Evolutionary conservation across 2,888 invertebrate species (phyloP), one percentile per base, ranked within the genome.

Genomic region (Tetragonisca angustula): DNA sequence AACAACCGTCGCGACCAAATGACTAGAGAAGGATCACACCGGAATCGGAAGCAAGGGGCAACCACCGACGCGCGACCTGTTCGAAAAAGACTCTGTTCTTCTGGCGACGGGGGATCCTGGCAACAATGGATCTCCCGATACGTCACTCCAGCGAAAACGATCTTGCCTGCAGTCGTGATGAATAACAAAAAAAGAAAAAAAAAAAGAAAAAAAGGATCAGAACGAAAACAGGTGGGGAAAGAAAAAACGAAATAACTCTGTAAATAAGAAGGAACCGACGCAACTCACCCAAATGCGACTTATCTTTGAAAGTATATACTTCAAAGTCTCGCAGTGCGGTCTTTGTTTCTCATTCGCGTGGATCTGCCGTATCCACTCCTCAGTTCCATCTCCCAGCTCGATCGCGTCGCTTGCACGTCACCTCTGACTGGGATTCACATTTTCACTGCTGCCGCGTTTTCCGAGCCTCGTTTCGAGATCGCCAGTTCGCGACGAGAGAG

Each of bases 21-120:
- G 73, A 77, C 70, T 61, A 64, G 65, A 70, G 67, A 79, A 76
- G 76, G 79, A 69, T 61, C 76, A 36, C 49, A 79, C 71, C 2
- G 24, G 65, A 62, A 84, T 76, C 49, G 13, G 62, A 73, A 78
- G 75, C 67, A 32, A 67, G 17, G 24, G 61, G 27, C 68, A 77
- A 59, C 52, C 65, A 71, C 75, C 52, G 75, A 59, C 24, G 68
- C n/a, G 32, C 61, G 32, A 76, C 54, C 61, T 62, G 69, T 71
- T 65, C 50, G 2, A 9, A 43, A 15, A 19, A 65, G 65, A 65
- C 24, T 83, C 43, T 43, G 9, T 43, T 6, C 9, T 43, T 43
- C 9, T 27, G 27, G 27, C 27, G 27, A 0, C 52, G 32, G 43
- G 15, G 32, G 56, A n/a, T 71, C 73, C 71, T 69, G 49, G 50